phyloP scores from a whole-genome alignment of 2,888 invertebrate genomes.

The Thymelicus sylvestris region DNA sequence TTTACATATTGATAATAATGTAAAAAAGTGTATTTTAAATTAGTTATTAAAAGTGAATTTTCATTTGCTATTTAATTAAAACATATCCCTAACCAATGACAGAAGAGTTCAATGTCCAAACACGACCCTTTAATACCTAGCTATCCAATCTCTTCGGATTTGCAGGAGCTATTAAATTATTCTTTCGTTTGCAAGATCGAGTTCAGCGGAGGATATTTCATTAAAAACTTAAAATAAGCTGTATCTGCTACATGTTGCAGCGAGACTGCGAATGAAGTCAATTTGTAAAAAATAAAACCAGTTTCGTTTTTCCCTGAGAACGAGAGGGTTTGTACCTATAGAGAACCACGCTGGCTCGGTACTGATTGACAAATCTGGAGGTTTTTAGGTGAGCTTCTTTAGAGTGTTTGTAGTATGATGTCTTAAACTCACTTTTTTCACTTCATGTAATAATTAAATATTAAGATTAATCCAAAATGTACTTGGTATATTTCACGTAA shows the following conservation, averaged over 20 bases:
- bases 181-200: slow-evolving; percentile 59
- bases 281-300: neutral
- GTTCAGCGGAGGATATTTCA: slow-evolving; percentile 70
- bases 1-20: no score
- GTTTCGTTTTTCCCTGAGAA: no score
- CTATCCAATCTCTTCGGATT: slow-evolving; percentile 41
- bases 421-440: no score
- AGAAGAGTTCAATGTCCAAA: slow-evolving; percentile 24
- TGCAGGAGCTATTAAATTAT: slow-evolving; percentile 58
- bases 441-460: no score
- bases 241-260: slow-evolving; percentile 59
- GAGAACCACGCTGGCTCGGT: no score
- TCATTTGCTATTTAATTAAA: neutral
- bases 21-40: neutral
- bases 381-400: no score
- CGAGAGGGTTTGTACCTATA: no score
- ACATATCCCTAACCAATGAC: neutral
- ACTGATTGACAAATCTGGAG: no score
- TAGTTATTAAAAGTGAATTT: neutral
- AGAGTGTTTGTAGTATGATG: no score
- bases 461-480: no score
- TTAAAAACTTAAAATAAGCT: slow-evolving; percentile 76
- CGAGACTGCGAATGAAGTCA: neutral
- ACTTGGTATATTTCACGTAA: no score
- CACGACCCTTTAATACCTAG: slow-evolving; percentile 19